Base-by-base conservation (phyloP, 92 coral and sea anemone species). In the Palythoa grandis region DNA sequence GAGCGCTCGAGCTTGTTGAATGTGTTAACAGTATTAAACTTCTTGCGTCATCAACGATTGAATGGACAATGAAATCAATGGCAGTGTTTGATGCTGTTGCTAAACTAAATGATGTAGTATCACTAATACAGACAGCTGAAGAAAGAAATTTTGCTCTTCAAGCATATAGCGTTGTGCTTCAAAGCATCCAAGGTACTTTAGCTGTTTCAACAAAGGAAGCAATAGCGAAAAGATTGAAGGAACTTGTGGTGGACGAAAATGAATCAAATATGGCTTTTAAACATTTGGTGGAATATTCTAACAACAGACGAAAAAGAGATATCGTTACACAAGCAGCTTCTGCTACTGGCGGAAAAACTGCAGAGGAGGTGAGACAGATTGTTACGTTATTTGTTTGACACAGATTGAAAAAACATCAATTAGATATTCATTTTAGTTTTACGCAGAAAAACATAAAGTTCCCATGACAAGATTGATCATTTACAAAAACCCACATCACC, bases 11-110 rank as follows among this genome's bases (percentile, higher is more conserved):
- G 54, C 11, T 74, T 11, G 11, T 50, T 23, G n/a, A 74, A 74
- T 74, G 79, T 74, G 14, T 48, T 11, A 50, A 52, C 79, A 47
- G 19, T 22, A 50, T 74, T 35, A 74, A 50, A 74, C 1, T 15
- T 24, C 79, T 74, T 74, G 79, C 39, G 11, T 19, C 60, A 52
- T 74, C 79, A 23, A 74, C 79, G 7, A 50, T 74, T 74, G 61
- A 74, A 47, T 53, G 56, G 79, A 23, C 16, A 24, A 20, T 23
- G 37, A 74, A 74, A 35, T 74, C 79, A 19, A 74, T 60, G 4
- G 79, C 29, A 40, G 61, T 25, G 54, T n/a, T 74, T 5, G 61
- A 74, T 74, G 58, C 56, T 2, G 8, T 74, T 56, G 14, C 23
- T 20, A 13, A 52, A 48, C 58, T 74, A n/a, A 74, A 74, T 17